Conservation (phyloP, 2,888 invertebrate genomes). For the Herminia tarsipennalis region DNA sequence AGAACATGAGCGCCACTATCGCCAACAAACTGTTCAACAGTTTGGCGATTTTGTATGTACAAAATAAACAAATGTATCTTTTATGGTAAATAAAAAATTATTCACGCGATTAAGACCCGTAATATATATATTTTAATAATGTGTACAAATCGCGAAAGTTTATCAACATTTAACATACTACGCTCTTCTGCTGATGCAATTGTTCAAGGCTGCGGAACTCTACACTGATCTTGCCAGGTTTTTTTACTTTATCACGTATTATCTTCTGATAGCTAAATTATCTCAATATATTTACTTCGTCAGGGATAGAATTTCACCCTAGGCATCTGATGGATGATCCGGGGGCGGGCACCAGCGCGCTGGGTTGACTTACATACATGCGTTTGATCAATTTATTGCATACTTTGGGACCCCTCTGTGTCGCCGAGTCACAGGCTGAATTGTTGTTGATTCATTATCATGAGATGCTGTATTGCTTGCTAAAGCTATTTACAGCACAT, state of each 20-base stretch:
- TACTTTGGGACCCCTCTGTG: neutral
- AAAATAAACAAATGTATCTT: no score
- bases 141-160: no score
- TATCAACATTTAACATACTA: no score
- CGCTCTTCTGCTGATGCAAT: no score
- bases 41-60: no score
- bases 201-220: no score
- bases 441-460: conserved; percentile 1
- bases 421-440: neutral
- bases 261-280: neutral
- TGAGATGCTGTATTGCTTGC: neutral
- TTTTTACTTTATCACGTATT: neutral
- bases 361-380: conserved; percentile 3
- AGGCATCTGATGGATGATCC: neutral
- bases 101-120: no score
- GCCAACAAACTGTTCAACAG: no score
- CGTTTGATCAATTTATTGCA: conserved; percentile 3
- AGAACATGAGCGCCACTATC: no score
- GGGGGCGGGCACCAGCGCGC: neutral
- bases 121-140: no score
- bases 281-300: neutral
- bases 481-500: neutral
- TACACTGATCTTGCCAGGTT: neutral
- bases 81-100: no score
- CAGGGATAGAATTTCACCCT: neutral